These are phyloP conservation scores for Diaphora mendica DNA, from an alignment of 2,888 invertebrate genomes.

Conservation along the genomic window DNA sequence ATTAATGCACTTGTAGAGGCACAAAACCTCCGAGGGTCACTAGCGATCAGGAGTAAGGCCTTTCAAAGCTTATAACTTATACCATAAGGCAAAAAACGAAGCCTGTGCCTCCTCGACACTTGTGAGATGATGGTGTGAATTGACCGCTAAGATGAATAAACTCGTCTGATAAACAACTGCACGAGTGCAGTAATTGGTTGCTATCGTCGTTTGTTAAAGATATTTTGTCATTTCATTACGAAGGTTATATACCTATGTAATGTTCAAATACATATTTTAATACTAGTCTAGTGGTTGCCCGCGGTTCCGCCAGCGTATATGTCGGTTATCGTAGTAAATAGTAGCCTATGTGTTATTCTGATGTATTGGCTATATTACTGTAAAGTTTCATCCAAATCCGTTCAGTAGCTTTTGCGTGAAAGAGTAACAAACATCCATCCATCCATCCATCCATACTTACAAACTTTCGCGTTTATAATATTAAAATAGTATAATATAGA, in stretches of 20 bases:
- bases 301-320: too few species aligned
- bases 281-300: too few species aligned
- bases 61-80: conserved; percentile 43
- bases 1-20: not conserved
- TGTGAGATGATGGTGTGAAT: conserved; percentile 85
- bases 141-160: conserved; percentile 83
- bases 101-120: conserved; percentile 70
- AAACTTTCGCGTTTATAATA: too few species aligned
- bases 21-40: not conserved
- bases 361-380: too few species aligned
- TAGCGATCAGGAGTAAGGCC: not conserved
- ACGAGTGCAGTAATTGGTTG: conserved; percentile 78
- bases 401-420: too few species aligned
- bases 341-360: too few species aligned
- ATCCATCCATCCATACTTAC: too few species aligned
- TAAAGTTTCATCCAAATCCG: too few species aligned
- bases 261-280: conserved; percentile 9
- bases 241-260: conserved; percentile 8
- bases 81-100: conserved; percentile 71
- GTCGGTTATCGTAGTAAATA: too few species aligned
- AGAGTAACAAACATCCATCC: too few species aligned
- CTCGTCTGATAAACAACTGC: conserved; percentile 81
- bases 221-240: conserved; percentile 63
- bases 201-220: conserved; percentile 65
- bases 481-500: too few species aligned